These are phyloP conservation scores for Vanessa tameamea DNA, from an alignment of 1,140 invertebrate species.

Conservation along the genomic window DNA sequence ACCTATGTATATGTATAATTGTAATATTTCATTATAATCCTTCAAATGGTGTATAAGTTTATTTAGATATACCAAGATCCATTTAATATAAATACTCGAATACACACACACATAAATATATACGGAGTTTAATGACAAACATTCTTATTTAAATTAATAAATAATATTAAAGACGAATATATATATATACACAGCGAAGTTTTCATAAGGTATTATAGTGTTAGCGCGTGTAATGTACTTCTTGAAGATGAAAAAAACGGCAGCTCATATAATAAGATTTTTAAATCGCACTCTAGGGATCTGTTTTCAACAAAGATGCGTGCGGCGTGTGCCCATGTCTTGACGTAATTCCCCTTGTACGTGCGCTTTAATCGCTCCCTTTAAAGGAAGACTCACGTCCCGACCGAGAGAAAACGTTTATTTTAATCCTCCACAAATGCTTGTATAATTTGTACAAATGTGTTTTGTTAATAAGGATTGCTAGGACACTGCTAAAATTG, in stretches of 20 bases:
- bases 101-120: too few species aligned
- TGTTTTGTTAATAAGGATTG: constrained; percentile 49
- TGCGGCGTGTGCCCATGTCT: constrained; percentile 42
- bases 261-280: constrained; percentile 36
- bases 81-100: too few species aligned
- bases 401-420: constrained; percentile 58
- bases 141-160: too few species aligned
- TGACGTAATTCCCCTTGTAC: constrained; percentile 52
- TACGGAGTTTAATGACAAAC: too few species aligned
- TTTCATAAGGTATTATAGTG: too few species aligned
- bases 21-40: too few species aligned
- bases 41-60: too few species aligned
- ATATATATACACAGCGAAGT: neutral
- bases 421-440: constrained; percentile 69
- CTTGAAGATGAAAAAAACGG: neutral
- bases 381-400: constrained; percentile 62
- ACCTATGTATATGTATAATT: too few species aligned
- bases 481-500: neutral
- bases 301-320: constrained; percentile 44
- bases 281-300: constrained; percentile 33
- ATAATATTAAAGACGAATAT: too few species aligned
- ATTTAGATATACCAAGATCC: too few species aligned
- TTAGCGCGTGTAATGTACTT: neutral
- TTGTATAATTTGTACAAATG: constrained; percentile 57
- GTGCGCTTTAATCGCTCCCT: constrained; percentile 63